Base-by-base conservation (phyloP, 2,797 vertebrate species). In the Sebastes flavidus region DNA sequence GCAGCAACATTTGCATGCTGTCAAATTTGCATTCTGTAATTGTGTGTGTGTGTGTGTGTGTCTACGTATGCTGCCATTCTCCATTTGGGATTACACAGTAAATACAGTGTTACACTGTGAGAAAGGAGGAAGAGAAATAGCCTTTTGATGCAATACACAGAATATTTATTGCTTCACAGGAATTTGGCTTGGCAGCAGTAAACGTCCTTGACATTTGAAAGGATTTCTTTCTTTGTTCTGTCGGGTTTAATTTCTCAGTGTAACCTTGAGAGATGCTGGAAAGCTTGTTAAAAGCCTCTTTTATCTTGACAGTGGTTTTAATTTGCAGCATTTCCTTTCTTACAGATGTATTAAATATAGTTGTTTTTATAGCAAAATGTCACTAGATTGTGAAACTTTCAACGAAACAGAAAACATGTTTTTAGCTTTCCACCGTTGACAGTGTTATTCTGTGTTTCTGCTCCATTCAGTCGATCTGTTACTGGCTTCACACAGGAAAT, bases 1-100 rank as follows among this genome's bases (percentile, higher is more conserved):
- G 2, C 25, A 34, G 73, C 81, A 82, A 69, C 71, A 73, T 87
- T 85, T 82, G 76, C 75, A 73, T 78, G 34, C 36, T 49, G 69
- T 65, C 30, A 66, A 2, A 66, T 82, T 59, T 72, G 67, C 82
- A 22, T 71, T 18, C 14, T 29, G 20, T 75, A 54, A 30, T 72
- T 32, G 2, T 30, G 5, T 27, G 5, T 32, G 29, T 52, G 29
- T 52, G n/a, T 32, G 2, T 30, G 4, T 27, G 5, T 32, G 24
- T 54, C 5, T 42, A 14, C 4, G n/a, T 9, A 24, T 8, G 38
- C 80, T 65, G 69, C 18, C 1, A 0, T n/a, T 65, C 60, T 70
- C 1, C 46, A 9, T 65, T 32, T 46, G 13, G 24, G 42, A 76
- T 63, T n/a, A 61, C 36, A 56, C 66, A 27, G n/a, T 6, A 27